Percentiles rank a stretch among this genome's conserved stretches.
Conservation (phyloP, 2,888 invertebrate genomes). For the Macrosiphum euphorbiae region DNA sequence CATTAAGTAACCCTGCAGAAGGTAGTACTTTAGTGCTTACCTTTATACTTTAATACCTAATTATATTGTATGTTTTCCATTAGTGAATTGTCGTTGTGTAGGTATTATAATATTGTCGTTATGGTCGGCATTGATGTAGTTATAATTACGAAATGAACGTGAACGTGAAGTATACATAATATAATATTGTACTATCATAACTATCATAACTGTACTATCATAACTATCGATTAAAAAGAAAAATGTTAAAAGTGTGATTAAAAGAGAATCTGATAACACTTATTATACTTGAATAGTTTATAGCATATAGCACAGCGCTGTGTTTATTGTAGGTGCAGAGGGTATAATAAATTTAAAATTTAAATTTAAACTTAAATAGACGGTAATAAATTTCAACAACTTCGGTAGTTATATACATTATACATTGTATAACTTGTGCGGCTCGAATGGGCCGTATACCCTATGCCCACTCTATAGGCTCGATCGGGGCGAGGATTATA, state of each 20-base stretch:
- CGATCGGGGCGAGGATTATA: neutral
- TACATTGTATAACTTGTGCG: neutral
- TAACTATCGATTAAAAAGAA: neutral
- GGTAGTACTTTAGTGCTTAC: neutral
- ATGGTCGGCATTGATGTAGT: neutral
- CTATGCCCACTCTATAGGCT: neutral
- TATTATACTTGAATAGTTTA: neutral
- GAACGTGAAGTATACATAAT: neutral
- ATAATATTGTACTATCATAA: neutral
- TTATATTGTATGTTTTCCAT: neutral
- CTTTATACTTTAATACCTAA: neutral
- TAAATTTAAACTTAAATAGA: slow-evolving; percentile 1
- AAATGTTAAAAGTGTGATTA: neutral
- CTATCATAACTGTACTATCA: no score
- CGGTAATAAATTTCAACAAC: neutral
- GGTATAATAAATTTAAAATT: slow-evolving; percentile 3
- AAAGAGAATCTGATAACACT: neutral
- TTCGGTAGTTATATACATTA: neutral
- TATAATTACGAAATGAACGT: neutral
- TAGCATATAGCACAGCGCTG: neutral
- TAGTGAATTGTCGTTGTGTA: neutral
- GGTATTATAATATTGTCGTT: neutral
- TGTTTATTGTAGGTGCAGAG: neutral
- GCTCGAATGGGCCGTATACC: neutral
- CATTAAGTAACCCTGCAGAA: neutral